Evolutionary conservation across 2,888 invertebrate genomes (phyloP).

Genomic region (Sarcophaga variegata): DNA sequence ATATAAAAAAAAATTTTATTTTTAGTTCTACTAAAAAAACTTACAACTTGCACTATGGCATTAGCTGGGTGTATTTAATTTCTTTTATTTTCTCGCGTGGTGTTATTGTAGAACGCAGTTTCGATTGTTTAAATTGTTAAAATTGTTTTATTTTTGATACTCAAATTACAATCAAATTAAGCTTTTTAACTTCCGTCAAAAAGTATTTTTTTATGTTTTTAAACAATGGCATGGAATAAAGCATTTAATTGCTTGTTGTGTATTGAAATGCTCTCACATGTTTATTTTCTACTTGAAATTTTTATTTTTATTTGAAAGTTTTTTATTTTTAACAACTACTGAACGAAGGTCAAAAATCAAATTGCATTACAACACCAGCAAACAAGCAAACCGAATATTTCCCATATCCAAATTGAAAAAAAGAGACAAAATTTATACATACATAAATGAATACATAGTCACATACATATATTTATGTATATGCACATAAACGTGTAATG

Average conservation of each 20-base stretch:
- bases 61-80: too few species aligned
- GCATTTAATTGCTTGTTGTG: not conserved
- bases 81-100: too few species aligned
- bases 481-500: not conserved
- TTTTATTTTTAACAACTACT: not conserved
- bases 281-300: constrained; percentile 4
- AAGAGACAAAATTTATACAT: not conserved
- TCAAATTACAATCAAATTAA: not conserved
- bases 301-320: not conserved
- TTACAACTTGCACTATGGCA: too few species aligned
- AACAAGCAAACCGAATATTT: not conserved
- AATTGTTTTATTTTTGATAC: not conserved
- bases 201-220: not conserved
- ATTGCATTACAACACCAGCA: not conserved
- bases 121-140: too few species aligned
- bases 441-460: too few species aligned
- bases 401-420: not conserved
- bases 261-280: not conserved
- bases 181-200: not conserved
- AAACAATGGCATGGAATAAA: not conserved
- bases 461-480: not conserved
- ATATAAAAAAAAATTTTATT: too few species aligned
- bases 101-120: too few species aligned
- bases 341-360: not conserved
- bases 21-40: too few species aligned